Percentiles rank a stretch among this genome's conserved stretches.
Conservation (phyloP, 23 tunicate genomes). For the Aplidium turbinatum region DNA sequence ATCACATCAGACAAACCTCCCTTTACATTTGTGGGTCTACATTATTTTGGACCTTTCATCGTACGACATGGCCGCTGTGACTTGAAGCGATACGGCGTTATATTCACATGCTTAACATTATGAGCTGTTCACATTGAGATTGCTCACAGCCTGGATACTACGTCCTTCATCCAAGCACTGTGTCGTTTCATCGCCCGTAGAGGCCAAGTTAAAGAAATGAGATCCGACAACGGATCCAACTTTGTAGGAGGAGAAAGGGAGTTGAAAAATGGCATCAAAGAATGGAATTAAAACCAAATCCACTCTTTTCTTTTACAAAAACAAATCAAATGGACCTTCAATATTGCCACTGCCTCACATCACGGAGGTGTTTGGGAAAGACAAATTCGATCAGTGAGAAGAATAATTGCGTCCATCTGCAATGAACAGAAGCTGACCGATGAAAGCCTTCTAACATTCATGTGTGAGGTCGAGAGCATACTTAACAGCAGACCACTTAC, state of each 20-base stretch:
- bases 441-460: slow-evolving; percentile 26
- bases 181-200: slow-evolving; percentile 39
- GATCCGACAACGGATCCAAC: slow-evolving; percentile 55
- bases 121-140: slow-evolving; percentile 50
- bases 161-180: slow-evolving; percentile 39
- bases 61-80: slow-evolving; percentile 22
- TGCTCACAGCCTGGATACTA: slow-evolving; percentile 28
- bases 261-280: slow-evolving; percentile 17
- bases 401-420: slow-evolving; percentile 32
- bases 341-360: slow-evolving; percentile 32
- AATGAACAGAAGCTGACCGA: slow-evolving; percentile 16
- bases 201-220: slow-evolving; percentile 35
- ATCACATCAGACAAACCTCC: slow-evolving; percentile 28
- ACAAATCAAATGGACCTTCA: slow-evolving; percentile 32
- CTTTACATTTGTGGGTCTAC: slow-evolving; percentile 31
- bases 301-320: slow-evolving; percentile 20
- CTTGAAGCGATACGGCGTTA: slow-evolving; percentile 37
- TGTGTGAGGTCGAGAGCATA: slow-evolving; percentile 33
- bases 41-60: slow-evolving; percentile 33
- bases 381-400: slow-evolving; percentile 40
- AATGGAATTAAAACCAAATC: slow-evolving; percentile 35
- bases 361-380: slow-evolving; percentile 49
- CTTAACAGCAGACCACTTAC: slow-evolving; percentile 34
- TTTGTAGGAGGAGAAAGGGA: slow-evolving; percentile 45
- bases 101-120: slow-evolving; percentile 30